These are phyloP conservation scores for Drosophila dives DNA, from an alignment of 2,888 invertebrate genomes.

Conservation along the genomic window DNA sequence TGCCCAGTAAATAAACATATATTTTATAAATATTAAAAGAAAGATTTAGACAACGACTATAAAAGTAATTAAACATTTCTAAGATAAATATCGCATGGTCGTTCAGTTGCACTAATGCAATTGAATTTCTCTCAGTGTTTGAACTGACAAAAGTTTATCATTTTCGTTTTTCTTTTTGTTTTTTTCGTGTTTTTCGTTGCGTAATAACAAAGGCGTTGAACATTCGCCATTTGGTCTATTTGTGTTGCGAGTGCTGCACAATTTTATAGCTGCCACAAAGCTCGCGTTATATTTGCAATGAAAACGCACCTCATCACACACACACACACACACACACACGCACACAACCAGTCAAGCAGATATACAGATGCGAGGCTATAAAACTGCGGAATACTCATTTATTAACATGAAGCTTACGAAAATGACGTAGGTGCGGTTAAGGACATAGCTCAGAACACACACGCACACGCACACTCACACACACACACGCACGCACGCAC, in stretches of 20 bases:
- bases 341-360: conserved; percentile 2
- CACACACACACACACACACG: conserved; percentile 15
- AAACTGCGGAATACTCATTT: conserved; percentile 70
- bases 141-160: conserved; percentile 46
- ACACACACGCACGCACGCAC: conserved; percentile 10
- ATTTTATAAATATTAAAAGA: background rate
- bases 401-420: conserved; percentile 70
- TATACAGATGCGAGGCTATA: conserved; percentile 49
- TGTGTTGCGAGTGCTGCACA: conserved; percentile 57
- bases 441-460: conserved; percentile 37
- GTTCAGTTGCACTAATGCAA: background rate
- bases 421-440: conserved; percentile 66
- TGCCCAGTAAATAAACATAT: background rate
- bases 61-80: background rate
- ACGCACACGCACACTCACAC: conserved; percentile 21
- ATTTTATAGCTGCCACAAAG: conserved; percentile 62
- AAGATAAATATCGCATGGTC: background rate
- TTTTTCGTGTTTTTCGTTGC: conserved; percentile 29
- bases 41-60: too few species aligned
- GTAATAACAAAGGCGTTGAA: conserved; percentile 64
- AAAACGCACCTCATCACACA: conserved; percentile 53
- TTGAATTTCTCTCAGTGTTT: conserved; percentile 38
- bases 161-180: conserved; percentile 9
- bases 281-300: conserved; percentile 60
- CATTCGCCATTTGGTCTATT: conserved; percentile 56